Percentiles rank a stretch among this genome's conserved stretches.
Evolutionary conservation across 2,113 vertebrate genomes (phyloP).

Genomic region (Neodon shergylaensis): DNA sequence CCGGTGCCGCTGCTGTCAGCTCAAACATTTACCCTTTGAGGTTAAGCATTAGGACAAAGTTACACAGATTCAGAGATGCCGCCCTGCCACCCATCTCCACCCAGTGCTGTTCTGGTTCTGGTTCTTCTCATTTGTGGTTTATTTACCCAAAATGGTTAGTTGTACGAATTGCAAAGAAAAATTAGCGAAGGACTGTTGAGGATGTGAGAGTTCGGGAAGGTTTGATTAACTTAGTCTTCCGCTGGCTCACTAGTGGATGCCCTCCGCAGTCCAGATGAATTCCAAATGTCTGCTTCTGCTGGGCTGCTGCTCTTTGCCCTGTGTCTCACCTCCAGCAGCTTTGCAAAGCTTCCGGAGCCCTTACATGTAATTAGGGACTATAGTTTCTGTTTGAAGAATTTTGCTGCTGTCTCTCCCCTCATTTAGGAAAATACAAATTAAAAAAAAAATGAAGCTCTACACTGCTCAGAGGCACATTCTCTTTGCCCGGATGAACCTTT

Average conservation of each 20-base stretch:
- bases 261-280: neutral
- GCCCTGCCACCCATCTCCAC: neutral
- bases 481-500: slow-evolving; percentile 35
- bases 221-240: neutral
- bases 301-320: neutral
- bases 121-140: neutral
- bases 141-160: neutral
- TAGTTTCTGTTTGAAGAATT: neutral
- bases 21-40: neutral
- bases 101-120: neutral
- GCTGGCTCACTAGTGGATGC: neutral
- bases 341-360: neutral
- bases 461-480: neutral
- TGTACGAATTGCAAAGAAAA: neutral
- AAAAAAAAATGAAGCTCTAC: neutral
- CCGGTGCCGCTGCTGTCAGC: rapidly evolving
- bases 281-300: neutral
- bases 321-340: neutral
- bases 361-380: neutral
- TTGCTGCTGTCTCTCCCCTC: neutral
- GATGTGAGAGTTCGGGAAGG: neutral
- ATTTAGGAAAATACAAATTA: neutral
- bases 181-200: neutral
- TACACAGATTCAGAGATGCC: neutral
- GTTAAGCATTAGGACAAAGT: neutral